Base-by-base conservation (phyloP, 2,113 vertebrate species). In the Sterna hirundo region DNA sequence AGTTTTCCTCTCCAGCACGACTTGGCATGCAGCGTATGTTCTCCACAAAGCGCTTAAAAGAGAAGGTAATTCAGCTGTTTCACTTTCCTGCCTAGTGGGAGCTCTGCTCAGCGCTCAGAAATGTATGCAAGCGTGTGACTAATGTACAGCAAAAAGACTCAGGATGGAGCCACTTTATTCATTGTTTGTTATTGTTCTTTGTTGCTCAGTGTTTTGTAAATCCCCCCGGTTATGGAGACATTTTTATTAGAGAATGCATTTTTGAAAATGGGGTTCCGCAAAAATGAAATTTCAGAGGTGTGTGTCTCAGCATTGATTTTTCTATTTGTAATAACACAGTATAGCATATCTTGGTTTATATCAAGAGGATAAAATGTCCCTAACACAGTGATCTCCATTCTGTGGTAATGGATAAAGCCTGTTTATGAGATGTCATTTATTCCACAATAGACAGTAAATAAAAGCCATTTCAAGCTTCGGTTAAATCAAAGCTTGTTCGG, bases 391-490 rank as follows among this genome's bases (percentile, higher is more conserved):
- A 97, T 98, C 98, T 98, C 98, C 97, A 97, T 98, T 98, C 98
- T 97, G 97, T 97, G 98, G 98, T 98, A 98, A 98, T 98, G 98
- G 98, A 99, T 98, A 98, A 98, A 99, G 97, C 98, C 98, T 98
- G 98, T 98, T 98, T 98, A 99, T 98, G 98, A 98, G 98, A 98
- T 98, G 98, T 98, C 98, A 99, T 98, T 99, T 99, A 98, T 98
- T 98, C 98, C 97, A 98, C 98, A 98, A 99, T 98, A 98, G 98
- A 99, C 98, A 99, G 99, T 99, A 99, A 99, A 99, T 99, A 99
- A 99, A 98, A 99, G 98, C 98, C 98, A 98, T 99, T 98, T 98
- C 98, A 99, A 99, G 98, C 98, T 98, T 98, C 98, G 97, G 98
- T 99, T 99, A 99, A 99, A 99, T 99, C 98, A 98, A 99, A 99